Evolutionary conservation across 2,113 vertebrate genomes (phyloP), one percentile per base, ranked within the genome.

Genomic region (Falco punctatus): DNA sequence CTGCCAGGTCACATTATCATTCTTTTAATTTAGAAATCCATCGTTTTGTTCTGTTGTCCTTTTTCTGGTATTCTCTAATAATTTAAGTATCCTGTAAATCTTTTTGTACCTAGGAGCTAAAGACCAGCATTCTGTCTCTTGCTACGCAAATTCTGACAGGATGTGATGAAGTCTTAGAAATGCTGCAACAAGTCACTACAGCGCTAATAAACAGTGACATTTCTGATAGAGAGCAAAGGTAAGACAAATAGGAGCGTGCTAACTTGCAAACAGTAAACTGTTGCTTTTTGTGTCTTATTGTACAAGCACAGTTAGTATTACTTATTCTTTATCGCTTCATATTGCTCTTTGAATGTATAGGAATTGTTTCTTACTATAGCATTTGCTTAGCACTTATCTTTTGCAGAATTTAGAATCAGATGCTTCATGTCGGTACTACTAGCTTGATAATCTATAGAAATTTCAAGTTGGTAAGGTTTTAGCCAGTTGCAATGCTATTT

Each of bases 121-220:
- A 99, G 97, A 98, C 98, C 96, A 99, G 99, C 97, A 99, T 99
- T 97, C 98, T 99, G 94, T 99, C 99, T 92, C 98, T 99, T 64
- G 99, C 99, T 80, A 99, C 99, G 15, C 99, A 99, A 97, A 99
- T 99, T 93, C 97, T 99, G 96, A 99, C 98, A 42, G 99, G 99
- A 90, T 99, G 99, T 90, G 99, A 99, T 96, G 99, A 99, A 98
- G 99, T 99, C 48, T 97, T 99, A 93, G 99, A 99, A 98, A 99
- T 99, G 94, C 98, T 99, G 70, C 99, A 99, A 94, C 99, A 99
- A 96, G 99, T 99, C 94, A 99, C 99, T 70, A 99, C 99, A 33
- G 98, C 99, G 69, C 98, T 99, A 79, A 99, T 99, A 84, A 99
- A 99, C 98, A 99, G 99, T 83, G 99, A 99, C 95, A 98, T 99